phyloP scores from a whole-genome alignment of 2,888 invertebrate genomes.

The Aphodius granarius region DNA sequence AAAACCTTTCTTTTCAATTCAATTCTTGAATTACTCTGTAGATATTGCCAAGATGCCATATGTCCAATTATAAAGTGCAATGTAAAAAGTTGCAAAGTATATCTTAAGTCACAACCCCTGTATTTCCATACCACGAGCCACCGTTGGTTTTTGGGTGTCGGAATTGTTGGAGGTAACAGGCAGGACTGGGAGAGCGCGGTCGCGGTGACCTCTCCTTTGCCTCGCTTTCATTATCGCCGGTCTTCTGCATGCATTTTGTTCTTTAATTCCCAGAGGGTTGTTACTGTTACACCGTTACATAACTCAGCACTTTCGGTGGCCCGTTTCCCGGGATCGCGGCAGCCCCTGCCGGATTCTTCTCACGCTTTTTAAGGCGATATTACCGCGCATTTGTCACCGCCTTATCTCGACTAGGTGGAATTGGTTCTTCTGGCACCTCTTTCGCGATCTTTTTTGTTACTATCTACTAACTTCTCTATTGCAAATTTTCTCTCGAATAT shows the following conservation, averaged over 20 bases:
- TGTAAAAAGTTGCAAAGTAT: no score
- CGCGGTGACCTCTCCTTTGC: constrained; percentile 35
- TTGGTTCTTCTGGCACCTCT: not conserved
- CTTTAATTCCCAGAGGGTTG: constrained; percentile 36
- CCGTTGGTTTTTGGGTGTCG: not conserved
- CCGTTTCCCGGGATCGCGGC: constrained; percentile 19
- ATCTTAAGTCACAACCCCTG: no score
- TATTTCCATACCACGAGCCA: no score
- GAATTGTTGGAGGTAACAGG: not conserved
- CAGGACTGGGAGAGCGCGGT: constrained; percentile 30
- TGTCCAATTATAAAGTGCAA: no score
- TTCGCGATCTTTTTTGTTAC: not conserved
- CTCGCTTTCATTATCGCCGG: constrained; percentile 22
- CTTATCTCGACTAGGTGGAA: constrained; percentile 30
- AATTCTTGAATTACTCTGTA: no score
- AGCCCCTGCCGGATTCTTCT: constrained; percentile 29
- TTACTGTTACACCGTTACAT: constrained; percentile 29
- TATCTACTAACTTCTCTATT: no score
- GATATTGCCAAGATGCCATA: no score
- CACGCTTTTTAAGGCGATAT: constrained; percentile 36
- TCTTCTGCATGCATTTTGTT: constrained; percentile 35
- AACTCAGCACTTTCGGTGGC: constrained; percentile 32
- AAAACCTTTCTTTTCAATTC: no score
- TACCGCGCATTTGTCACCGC: constrained; percentile 37
- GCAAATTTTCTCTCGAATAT: no score